Base-by-base conservation (phyloP, 92 coral and sea anemone genomes). In the Epizoanthus illoricatus region DNA sequence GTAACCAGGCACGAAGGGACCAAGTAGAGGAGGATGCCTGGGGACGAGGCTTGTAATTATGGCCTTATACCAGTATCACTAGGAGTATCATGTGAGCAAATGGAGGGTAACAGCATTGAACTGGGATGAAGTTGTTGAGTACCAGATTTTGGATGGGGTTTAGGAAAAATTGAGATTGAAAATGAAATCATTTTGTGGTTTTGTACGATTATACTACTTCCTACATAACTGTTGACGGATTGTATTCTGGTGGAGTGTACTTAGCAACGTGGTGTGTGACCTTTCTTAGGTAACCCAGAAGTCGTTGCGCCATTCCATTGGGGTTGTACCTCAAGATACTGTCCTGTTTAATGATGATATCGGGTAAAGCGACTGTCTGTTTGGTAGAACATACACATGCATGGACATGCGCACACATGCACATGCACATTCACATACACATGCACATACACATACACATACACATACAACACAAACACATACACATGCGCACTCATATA, bases 241-340 rank as follows among this genome's bases (percentile, higher is more conserved):
- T 16, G 28, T 36, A 7, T 20, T 36, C 20, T 0, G 40, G 5
- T 65, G 28, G 65, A 13, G 2, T 36, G 10, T 57, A 57, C 15
- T 75, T 21, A 39, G 10, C 28, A 39, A 21, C 60, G 23, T 20
- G 2, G 13, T 55, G 24, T 59, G 4, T 76, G 57, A 17, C 62
- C 36, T 13, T 65, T 36, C n/a, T n/a, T 86, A 97, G 99, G 97
- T 97, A 36, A 87, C 99, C 66, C 98, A 93, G 91, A 93, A 97
- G 89, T 91, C 99, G 16, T 75, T 97, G 74, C 97, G 99, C 28
- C 86, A 92, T 54, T 65, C 80, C 49, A 97, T 97, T 28, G 99
- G 98, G 55, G 99, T 97, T 49, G 99, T 97, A 55, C 99, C 99
- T 62, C 99, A 97, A 76, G 99, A 97, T 71, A 97, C 99, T 24